phyloP scores from a whole-genome alignment of 2,888 invertebrate genomes.

The Sinodicranocentrus sp. region DNA sequence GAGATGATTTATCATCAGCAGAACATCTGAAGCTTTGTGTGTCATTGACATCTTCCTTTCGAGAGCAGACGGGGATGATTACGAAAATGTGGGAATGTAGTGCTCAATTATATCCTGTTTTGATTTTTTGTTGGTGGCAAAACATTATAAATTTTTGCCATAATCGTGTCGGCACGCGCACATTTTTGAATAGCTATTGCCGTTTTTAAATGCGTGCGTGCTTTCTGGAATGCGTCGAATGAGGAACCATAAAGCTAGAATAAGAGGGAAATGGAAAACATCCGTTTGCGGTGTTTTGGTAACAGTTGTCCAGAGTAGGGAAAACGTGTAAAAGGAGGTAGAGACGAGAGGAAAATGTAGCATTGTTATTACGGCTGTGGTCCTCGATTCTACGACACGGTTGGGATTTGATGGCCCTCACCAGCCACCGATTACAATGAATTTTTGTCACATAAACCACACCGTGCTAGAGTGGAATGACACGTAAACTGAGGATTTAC shows the following conservation, averaged over 20 bases:
- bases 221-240: too few species aligned
- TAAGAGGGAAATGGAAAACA: too few species aligned
- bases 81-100: too few species aligned
- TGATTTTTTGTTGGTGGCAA: too few species aligned
- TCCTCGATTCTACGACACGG: conserved; percentile 57
- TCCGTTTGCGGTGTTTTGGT: too few species aligned
- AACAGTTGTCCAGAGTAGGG: not conserved
- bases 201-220: too few species aligned
- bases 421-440: conserved; percentile 77
- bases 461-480: conserved; percentile 37
- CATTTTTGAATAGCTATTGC: too few species aligned
- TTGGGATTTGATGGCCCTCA: conserved; percentile 76
- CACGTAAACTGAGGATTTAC: conserved; percentile 8
- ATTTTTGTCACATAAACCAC: conserved; percentile 76
- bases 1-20: conserved; percentile 21
- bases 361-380: conserved; percentile 19
- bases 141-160: too few species aligned
- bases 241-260: too few species aligned
- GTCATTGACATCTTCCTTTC: conserved; percentile 11
- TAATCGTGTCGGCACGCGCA: too few species aligned
- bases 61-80: too few species aligned
- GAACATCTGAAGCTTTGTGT: conserved; percentile 14
- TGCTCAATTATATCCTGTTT: too few species aligned
- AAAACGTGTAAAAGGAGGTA: not conserved
- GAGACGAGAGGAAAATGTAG: not conserved